Evolutionary conservation across 2,888 invertebrate species (phyloP).

Genomic region (Scelioninae gen. 1): DNA sequence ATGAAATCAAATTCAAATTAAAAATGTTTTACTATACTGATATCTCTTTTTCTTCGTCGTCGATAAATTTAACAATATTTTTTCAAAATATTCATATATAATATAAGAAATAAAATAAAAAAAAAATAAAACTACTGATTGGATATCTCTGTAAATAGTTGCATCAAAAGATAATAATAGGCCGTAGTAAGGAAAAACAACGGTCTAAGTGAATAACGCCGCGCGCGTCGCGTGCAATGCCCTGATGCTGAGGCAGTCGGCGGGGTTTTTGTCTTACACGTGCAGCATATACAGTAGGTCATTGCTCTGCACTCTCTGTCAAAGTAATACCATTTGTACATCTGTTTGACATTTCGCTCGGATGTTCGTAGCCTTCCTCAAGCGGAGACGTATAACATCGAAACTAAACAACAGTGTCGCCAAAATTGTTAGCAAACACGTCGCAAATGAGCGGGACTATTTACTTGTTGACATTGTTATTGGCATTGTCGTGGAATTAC

Average conservation of each 20-base stretch:
- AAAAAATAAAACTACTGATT: too few relatives aligned
- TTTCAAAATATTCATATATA: too few relatives aligned
- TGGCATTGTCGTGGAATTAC: too few relatives aligned
- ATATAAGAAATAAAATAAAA: too few relatives aligned
- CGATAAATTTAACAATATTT: too few relatives aligned
- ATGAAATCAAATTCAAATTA: too few relatives aligned
- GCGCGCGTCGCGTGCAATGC: constrained; percentile 78
- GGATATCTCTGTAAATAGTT: constrained; percentile 34
- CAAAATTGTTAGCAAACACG: constrained; percentile 52
- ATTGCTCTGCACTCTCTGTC: constrained; percentile 80
- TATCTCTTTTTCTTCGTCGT: too few relatives aligned
- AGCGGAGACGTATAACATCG: constrained; percentile 34
- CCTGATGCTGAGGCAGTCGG: constrained; percentile 78
- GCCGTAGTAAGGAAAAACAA: constrained; percentile 50
- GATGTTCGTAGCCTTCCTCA: constrained; percentile 70
- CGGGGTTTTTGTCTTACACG: constrained; percentile 81
- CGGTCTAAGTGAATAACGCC: constrained; percentile 67
- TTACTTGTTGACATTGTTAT: too few relatives aligned
- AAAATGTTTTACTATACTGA: too few relatives aligned
- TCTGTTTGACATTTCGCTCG: constrained; percentile 69
- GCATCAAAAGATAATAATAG: constrained; percentile 32
- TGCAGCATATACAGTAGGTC: constrained; percentile 82
- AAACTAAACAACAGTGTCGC: background rate
- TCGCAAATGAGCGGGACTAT: constrained; percentile 11
- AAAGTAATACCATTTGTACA: constrained; percentile 76